Evolutionary conservation across 2,113 vertebrate genomes (phyloP).

Genomic region (Dryoscopus gambensis): DNA sequence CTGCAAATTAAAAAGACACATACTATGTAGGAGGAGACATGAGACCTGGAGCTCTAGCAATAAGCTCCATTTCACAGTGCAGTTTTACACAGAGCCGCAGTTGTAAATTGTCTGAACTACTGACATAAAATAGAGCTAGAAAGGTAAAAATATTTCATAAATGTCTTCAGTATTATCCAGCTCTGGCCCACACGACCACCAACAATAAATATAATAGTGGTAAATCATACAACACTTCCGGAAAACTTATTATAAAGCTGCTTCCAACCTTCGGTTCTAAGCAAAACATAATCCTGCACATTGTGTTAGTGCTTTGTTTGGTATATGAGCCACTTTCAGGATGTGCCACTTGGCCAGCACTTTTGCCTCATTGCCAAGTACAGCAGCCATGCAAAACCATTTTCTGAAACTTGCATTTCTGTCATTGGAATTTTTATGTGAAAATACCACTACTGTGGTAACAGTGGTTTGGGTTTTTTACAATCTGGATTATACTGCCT

Average conservation of each 20-base stretch:
- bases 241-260: constrained; percentile 10
- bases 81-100: background rate
- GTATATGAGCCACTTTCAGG: background rate
- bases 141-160: constrained; percentile 54
- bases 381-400: background rate
- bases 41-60: background rate
- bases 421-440: background rate
- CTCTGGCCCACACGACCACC: background rate
- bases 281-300: background rate
- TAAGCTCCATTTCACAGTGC: background rate
- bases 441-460: background rate
- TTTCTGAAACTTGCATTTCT: background rate
- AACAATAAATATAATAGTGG: constrained; percentile 27
- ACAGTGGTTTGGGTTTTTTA: background rate
- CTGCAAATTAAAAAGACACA: constrained; percentile 49
- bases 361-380: background rate
- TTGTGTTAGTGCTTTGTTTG: background rate
- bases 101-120: constrained; percentile 37
- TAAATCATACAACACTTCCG: background rate
- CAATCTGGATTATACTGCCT: background rate
- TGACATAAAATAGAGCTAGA: constrained; percentile 33
- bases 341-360: background rate
- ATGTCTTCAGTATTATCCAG: constrained; percentile 24
- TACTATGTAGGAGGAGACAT: background rate
- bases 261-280: background rate